Evolutionary conservation across 2,888 invertebrate genomes (phyloP), one percentile per base, ranked within the genome.

Genomic region (Trypoxylon attenuatum): DNA sequence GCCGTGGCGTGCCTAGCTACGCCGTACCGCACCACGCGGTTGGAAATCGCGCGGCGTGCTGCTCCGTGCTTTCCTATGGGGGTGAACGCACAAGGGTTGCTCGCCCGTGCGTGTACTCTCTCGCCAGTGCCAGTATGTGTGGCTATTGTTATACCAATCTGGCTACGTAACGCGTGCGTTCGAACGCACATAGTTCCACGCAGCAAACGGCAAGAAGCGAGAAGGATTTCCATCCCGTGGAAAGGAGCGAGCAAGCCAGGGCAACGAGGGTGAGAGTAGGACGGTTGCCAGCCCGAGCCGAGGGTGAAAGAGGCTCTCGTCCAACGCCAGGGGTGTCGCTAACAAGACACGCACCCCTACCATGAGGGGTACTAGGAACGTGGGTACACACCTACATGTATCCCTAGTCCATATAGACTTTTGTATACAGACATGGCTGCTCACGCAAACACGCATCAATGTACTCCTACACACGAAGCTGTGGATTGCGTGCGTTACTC

Each of bases 261-360:
- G 33, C 46, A 50, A 15, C 52, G 46, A 42, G 53, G 52, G 55
- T 10, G 47, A 43, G 67, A 65, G 33, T 19, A 22, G 27, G 54
- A 55, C 43, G 66, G 41, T 54, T 42, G 21, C 43, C 6, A 27
- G 8, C 45, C 39, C 23, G 54, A 54, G 53, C 33, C 33, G 64
- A 69, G 71, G 69, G 71, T 69, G 73, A 80, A 82, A 82, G 81
- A 85, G 83, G 78, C 82, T 81, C 83, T 84, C 82, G 81, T 83
- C 78, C 83, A 81, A 84, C 83, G 80, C 84, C 84, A 80, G 82
- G 86, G 85, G 86, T 86, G 86, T 86, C 80, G 82, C 84, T 87
- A 87, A 87, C 86, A 86, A 86, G 86, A 85, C 84, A 81, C 82
- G 78, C 80, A 79, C 77, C 72, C 79, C 79, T 80, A 78, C 73